Percentiles rank a stretch among this genome's conserved stretches.
phyloP scores from a whole-genome alignment of 2,797 vertebrate genomes.

The Vultur gryphus region DNA sequence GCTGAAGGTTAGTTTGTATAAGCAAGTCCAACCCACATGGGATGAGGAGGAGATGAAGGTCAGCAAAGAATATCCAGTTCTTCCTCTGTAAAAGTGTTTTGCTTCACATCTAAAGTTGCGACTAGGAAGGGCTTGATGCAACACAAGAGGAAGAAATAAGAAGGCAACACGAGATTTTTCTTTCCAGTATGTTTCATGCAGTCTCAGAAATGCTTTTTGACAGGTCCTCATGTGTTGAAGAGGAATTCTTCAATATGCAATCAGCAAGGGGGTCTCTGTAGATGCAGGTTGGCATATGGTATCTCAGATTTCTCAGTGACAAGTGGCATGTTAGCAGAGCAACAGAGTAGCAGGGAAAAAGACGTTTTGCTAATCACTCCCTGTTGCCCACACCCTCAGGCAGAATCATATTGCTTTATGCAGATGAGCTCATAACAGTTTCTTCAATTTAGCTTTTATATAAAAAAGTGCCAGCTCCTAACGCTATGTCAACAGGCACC shows the following conservation, averaged over 20 bases:
- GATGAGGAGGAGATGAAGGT: neutral
- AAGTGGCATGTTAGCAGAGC: conserved; percentile 85
- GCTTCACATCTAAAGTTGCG: neutral
- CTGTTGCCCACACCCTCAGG: conserved; percentile 86
- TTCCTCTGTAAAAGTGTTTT: neutral
- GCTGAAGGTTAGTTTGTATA: neutral
- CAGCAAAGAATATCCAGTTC: neutral
- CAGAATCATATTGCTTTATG: conserved; percentile 88
- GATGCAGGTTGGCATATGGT: conserved; percentile 86
- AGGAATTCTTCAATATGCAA: conserved; percentile 57
- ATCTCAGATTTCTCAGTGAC: conserved; percentile 84
- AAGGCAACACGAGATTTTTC: neutral
- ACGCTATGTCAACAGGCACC: conserved; percentile 89
- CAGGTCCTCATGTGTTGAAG: conserved; percentile 31
- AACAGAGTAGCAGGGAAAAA: conserved; percentile 67
- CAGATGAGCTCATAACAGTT: conserved; percentile 92
- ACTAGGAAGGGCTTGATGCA: neutral
- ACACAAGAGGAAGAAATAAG: neutral
- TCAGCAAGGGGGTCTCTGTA: conserved; percentile 69
- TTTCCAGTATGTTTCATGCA: conserved; percentile 35
- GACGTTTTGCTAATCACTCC: conserved; percentile 85
- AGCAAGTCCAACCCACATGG: neutral
- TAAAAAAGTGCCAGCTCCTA: conserved; percentile 78
- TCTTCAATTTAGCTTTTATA: conserved; percentile 85
- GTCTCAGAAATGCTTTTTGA: conserved; percentile 30